These are phyloP conservation scores for Eubasilissa splendida DNA, from an alignment of 2,888 invertebrate genomes.

Conservation along the genomic window DNA sequence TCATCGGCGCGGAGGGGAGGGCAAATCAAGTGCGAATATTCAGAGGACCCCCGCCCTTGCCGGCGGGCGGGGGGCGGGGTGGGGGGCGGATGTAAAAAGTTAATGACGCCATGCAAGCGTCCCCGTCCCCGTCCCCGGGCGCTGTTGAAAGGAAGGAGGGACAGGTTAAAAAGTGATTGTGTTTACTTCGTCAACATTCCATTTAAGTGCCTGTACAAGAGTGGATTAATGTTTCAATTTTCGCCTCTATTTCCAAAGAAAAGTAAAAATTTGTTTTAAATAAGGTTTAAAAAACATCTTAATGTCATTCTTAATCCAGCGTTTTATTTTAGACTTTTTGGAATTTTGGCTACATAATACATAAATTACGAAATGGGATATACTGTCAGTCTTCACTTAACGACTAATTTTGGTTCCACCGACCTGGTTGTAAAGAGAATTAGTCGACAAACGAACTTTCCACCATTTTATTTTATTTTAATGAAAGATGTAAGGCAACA, in stretches of 20 bases:
- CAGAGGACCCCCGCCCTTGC: slow-evolving; percentile 10
- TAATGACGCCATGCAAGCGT: slow-evolving; percentile 49
- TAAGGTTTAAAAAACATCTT: neutral
- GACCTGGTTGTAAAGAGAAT: too few species aligned
- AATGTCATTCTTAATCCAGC: too few species aligned
- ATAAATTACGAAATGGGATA: too few species aligned
- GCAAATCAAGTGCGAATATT: slow-evolving; percentile 53
- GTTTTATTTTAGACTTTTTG: too few species aligned
- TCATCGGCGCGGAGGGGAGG: slow-evolving; percentile 43
- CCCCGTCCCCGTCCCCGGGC: slow-evolving; percentile 45
- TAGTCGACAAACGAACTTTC: too few species aligned
- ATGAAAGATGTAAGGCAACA: too few species aligned
- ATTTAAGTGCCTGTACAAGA: slow-evolving; percentile 19
- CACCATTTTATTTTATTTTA: too few species aligned
- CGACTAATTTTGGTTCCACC: too few species aligned
- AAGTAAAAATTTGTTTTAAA: slow-evolving; percentile 28
- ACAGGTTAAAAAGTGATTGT: slow-evolving; percentile 33
- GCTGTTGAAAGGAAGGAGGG: slow-evolving; percentile 49
- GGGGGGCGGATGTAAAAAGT: slow-evolving; percentile 53
- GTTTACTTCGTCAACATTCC: slow-evolving; percentile 32
- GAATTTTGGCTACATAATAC: too few species aligned
- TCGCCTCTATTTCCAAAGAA: neutral
- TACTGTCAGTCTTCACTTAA: too few species aligned
- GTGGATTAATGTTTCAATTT: slow-evolving; percentile 26
- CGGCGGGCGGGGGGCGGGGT: neutral